Percentiles rank a stretch among this genome's conserved stretches.
phyloP scores from a whole-genome alignment of 2,113 vertebrate genomes.

The Opisthocomus hoazin region DNA sequence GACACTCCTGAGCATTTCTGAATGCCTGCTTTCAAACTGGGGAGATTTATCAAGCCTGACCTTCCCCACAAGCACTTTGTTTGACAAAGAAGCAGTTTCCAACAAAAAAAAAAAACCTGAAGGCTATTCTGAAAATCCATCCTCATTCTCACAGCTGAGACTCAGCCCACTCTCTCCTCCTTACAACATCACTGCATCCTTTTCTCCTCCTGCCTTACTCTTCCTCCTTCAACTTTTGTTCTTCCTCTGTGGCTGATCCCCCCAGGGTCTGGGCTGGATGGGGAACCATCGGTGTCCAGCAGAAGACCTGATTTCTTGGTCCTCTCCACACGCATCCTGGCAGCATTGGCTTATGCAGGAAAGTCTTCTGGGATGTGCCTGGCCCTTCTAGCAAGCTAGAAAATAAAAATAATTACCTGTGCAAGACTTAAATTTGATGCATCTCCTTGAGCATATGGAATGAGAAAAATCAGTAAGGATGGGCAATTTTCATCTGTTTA shows the following conservation, averaged over 20 bases:
- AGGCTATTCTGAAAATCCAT: background rate
- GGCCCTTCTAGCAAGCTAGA: background rate
- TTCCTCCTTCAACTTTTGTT: background rate
- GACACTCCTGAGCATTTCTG: background rate
- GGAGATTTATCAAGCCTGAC: background rate
- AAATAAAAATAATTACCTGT: background rate
- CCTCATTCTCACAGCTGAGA: background rate
- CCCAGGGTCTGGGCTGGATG: background rate
- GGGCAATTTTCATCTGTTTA: background rate
- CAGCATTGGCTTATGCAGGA: background rate
- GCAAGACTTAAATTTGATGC: background rate
- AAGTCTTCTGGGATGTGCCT: background rate
- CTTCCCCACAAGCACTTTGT: background rate
- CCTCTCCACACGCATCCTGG: background rate
- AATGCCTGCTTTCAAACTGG: background rate
- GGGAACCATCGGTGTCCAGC: background rate
- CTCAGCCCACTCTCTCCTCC: background rate
- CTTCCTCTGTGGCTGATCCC: background rate
- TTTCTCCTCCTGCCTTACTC: background rate
- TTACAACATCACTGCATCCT: background rate
- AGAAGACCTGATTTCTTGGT: background rate
- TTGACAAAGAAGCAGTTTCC: background rate
- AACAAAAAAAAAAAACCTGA: background rate
- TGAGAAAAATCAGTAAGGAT: background rate
- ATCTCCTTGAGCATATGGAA: background rate